These are phyloP conservation scores for Nycticryphes semicollaris DNA, from an alignment of 2,113 vertebrate genomes.

Conservation along the genomic window DNA sequence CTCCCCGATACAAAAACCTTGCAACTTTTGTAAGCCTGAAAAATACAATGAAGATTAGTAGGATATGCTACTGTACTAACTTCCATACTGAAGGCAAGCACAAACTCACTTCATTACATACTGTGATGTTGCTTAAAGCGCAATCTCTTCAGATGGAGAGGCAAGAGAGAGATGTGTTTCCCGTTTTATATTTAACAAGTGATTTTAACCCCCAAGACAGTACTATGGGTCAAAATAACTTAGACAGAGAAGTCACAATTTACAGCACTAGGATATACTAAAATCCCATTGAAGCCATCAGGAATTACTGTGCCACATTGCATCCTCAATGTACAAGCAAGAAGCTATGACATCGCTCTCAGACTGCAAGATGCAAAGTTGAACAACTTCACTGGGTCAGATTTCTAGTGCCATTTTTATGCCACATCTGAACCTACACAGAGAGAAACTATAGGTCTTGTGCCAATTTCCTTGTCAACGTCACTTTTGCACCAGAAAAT, in stretches of 20 bases:
- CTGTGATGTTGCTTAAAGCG: neutral
- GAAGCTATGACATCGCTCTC: neutral
- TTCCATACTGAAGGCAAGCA: neutral
- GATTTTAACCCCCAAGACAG: neutral
- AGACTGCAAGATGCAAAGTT: neutral
- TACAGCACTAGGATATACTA: neutral
- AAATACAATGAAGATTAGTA: neutral
- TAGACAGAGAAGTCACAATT: neutral
- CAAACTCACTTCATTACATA: neutral
- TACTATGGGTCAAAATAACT: neutral
- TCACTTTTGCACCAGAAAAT: neutral
- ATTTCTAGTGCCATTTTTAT: neutral
- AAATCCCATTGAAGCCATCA: neutral
- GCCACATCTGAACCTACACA: accelerated
- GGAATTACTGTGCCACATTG: neutral
- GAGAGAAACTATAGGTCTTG: neutral
- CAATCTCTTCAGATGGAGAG: neutral
- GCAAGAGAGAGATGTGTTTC: neutral
- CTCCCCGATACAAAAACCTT: neutral
- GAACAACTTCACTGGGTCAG: neutral
- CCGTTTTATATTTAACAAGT: neutral
- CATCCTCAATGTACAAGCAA: neutral
- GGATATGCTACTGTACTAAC: neutral
- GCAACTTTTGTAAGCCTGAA: neutral
- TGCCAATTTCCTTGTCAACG: neutral